Evolutionary conservation across 2,888 invertebrate genomes (phyloP).

Genomic region (Phortica okadai): DNA sequence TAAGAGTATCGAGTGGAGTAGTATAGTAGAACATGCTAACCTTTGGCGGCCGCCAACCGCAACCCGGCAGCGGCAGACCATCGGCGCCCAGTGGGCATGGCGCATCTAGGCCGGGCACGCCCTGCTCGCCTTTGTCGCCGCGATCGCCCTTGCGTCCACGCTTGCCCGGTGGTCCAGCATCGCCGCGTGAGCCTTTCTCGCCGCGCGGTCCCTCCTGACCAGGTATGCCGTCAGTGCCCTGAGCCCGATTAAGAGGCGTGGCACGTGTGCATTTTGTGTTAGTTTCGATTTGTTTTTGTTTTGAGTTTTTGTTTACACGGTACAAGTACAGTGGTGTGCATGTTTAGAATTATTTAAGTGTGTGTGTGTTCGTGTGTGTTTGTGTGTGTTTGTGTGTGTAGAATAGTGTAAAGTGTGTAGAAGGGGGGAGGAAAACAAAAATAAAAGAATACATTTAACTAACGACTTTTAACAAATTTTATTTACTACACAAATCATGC

Average conservation of each 20-base stretch:
- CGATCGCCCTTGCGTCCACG: conserved; percentile 94
- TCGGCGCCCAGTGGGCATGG: conserved; percentile 98
- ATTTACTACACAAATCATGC: conserved; percentile 26
- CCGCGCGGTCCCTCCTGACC: conserved; percentile 95
- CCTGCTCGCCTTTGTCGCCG: conserved; percentile 96
- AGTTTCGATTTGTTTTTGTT: conserved; percentile 36
- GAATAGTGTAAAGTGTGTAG: conserved; percentile 13
- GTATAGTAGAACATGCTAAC: conserved; percentile 77
- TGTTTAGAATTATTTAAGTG: conserved; percentile 4
- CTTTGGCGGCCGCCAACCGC: conserved; percentile 94
- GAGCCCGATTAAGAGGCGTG: conserved; percentile 23
- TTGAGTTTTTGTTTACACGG: neutral
- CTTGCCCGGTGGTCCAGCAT: conserved; percentile 87
- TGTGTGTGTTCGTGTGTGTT: neutral
- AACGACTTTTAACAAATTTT: neutral
- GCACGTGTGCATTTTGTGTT: conserved; percentile 35
- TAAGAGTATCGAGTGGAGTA: neutral
- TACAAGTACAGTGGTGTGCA: neutral
- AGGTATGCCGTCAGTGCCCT: conserved; percentile 96
- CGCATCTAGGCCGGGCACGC: conserved; percentile 97
- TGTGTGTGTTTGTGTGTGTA: conserved; percentile 7
- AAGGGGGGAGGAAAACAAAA: conserved; percentile 23
- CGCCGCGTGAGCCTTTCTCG: conserved; percentile 91
- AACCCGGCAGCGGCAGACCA: conserved; percentile 96
- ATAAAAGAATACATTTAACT: conserved; percentile 20